Evolutionary conservation across 92 coral and sea anemone species (phyloP).

Genomic region (Porites cylindrica): DNA sequence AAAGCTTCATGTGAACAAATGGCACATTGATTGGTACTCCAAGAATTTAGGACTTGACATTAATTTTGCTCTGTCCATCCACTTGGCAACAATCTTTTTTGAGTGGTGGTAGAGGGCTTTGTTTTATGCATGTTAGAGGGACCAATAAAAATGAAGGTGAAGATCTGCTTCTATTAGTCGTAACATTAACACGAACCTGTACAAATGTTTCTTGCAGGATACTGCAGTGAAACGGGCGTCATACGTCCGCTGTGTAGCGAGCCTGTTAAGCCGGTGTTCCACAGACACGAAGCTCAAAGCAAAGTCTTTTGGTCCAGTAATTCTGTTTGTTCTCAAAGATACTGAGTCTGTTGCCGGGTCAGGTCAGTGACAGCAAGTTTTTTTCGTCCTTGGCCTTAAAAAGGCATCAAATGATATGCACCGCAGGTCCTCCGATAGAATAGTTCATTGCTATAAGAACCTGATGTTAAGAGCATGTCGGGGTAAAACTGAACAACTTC

Average conservation of each 20-base stretch:
- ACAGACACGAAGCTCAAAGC: slow-evolving; percentile 67
- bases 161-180: neutral
- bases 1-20: too few relatives aligned
- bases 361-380: slow-evolving; percentile 47
- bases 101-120: too few relatives aligned
- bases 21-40: too few relatives aligned
- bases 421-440: too few relatives aligned
- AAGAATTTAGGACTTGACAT: too few relatives aligned
- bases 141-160: too few relatives aligned
- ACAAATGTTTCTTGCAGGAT: slow-evolving; percentile 61
- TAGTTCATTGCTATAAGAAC: too few relatives aligned
- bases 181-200: neutral
- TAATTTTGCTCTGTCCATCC: too few relatives aligned
- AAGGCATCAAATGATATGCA: neutral
- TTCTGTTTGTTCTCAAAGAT: slow-evolving; percentile 78
- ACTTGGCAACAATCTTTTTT: too few relatives aligned
- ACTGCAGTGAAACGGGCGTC: slow-evolving; percentile 81
- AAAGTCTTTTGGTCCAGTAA: slow-evolving; percentile 79
- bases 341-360: slow-evolving; percentile 89
- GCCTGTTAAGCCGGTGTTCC: slow-evolving; percentile 86
- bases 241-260: slow-evolving; percentile 82
- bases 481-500: too few relatives aligned
- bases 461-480: too few relatives aligned
- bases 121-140: too few relatives aligned
- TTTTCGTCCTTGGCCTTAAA: neutral